phyloP scores from a whole-genome alignment of 1,140 invertebrate genomes.

The Aphelinus atriplicis region DNA sequence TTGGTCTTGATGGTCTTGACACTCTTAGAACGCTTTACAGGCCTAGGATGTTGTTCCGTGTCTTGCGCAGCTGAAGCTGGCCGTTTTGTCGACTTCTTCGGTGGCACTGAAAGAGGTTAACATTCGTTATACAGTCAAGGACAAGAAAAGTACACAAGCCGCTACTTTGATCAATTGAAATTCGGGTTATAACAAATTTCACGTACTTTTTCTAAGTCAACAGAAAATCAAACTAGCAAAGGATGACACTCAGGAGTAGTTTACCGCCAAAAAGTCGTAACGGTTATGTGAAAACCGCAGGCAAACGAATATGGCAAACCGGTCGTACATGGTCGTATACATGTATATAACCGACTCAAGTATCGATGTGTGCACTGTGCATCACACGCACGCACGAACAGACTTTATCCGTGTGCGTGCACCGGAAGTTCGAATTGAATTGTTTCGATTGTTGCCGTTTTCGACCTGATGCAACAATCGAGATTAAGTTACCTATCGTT shows the following conservation, averaged over 20 bases:
- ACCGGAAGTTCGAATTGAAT: neutral
- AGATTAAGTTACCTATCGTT: neutral
- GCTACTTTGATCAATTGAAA: no score
- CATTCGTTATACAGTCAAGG: conserved; percentile 7
- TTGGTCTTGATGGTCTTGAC: conserved; percentile 21
- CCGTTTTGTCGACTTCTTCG: conserved; percentile 46
- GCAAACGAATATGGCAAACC: neutral
- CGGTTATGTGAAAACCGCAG: conserved; percentile 26
- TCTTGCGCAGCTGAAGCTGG: conserved; percentile 31
- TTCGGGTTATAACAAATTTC: neutral
- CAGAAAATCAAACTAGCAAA: conserved; percentile 8
- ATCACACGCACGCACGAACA: no score
- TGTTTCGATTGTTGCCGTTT: neutral
- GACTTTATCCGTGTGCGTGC: neutral
- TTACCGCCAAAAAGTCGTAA: conserved; percentile 42
- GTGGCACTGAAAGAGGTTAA: conserved; percentile 46
- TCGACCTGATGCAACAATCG: neutral
- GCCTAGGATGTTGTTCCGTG: conserved; percentile 10
- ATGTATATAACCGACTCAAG: neutral
- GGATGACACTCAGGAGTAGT: conserved; percentile 12
- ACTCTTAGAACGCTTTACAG: conserved; percentile 39
- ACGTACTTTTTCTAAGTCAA: conserved; percentile 38
- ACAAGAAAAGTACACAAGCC: conserved; percentile 11
- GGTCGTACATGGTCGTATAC: neutral
- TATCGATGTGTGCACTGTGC: neutral